Conservation (phyloP, 2,113 vertebrate genomes). For the Mohoua ochrocephala region DNA sequence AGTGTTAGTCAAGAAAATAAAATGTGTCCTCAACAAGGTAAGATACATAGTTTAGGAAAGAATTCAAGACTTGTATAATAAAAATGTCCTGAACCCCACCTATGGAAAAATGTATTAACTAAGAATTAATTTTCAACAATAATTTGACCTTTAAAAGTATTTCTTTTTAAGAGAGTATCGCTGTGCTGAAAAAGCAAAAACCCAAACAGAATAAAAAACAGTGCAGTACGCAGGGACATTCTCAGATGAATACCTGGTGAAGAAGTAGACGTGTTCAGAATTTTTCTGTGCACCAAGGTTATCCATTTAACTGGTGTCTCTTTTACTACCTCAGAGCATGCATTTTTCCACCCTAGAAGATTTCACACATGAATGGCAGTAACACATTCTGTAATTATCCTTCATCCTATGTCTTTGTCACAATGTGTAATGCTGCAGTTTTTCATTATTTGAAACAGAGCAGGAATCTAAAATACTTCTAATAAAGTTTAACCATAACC, state of each 20-base stretch:
- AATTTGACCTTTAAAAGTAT: not conserved
- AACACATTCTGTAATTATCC: slow-evolving; percentile 68
- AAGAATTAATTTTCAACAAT: not conserved
- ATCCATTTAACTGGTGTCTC: slow-evolving; percentile 40
- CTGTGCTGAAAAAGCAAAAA: slow-evolving; percentile 46
- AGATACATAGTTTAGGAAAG: not conserved
- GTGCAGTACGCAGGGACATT: not conserved
- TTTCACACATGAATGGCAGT: slow-evolving; percentile 60
- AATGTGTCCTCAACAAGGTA: not conserved
- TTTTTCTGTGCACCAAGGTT: slow-evolving; percentile 39
- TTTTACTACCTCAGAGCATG: slow-evolving; percentile 50
- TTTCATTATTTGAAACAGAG: slow-evolving; percentile 49
- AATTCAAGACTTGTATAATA: not conserved
- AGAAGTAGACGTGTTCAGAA: slow-evolving; percentile 32
- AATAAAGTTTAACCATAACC: slow-evolving; percentile 8
- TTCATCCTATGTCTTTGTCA: slow-evolving; percentile 55
- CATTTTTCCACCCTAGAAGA: slow-evolving; percentile 58
- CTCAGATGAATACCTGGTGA: slow-evolving; percentile 41
- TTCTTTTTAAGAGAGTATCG: not conserved
- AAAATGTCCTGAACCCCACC: not conserved
- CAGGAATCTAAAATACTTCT: slow-evolving; percentile 51
- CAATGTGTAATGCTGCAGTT: not conserved
- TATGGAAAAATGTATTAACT: not conserved
- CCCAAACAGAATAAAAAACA: slow-evolving; percentile 11
- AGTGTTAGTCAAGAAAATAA: not conserved